Evolutionary conservation across 1,140 invertebrate species (phyloP).

Genomic region (Drosophila lacteicornis): DNA sequence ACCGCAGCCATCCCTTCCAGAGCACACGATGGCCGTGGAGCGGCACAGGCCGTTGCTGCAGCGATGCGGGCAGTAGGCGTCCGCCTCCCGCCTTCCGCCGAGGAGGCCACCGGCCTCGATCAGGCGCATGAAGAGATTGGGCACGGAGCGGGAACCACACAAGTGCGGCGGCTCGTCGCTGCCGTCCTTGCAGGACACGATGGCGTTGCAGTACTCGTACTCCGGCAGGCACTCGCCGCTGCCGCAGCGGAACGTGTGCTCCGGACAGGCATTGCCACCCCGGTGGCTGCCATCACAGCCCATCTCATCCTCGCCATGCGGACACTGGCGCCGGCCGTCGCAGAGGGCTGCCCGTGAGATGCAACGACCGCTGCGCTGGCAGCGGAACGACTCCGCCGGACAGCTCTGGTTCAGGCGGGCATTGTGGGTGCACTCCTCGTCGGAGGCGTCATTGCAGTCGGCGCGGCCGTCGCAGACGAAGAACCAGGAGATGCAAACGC

Average conservation of each 20-base stretch:
- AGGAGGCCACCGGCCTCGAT: conserved; percentile 73
- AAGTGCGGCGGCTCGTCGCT: conserved; percentile 93
- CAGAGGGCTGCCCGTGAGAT: conserved; percentile 91
- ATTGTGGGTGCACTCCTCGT: conserved; percentile 89
- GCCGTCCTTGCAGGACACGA: conserved; percentile 92
- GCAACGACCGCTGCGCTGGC: conserved; percentile 88
- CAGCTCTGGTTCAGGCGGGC: conserved; percentile 74
- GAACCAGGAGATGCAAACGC: conserved; percentile 94
- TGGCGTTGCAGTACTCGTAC: conserved; percentile 96
- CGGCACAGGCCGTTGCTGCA: conserved; percentile 94
- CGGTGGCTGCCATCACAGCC: conserved; percentile 88
- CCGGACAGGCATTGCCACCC: conserved; percentile 89
- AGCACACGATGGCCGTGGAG: conserved; percentile 94
- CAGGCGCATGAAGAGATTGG: conserved; percentile 78
- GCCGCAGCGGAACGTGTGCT: conserved; percentile 92
- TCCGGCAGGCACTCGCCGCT: conserved; percentile 94
- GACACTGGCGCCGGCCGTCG: conserved; percentile 92
- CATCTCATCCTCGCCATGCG: conserved; percentile 92
- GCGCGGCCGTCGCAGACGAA: conserved; percentile 97
- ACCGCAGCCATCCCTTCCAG: conserved; percentile 94
- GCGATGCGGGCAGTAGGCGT: conserved; percentile 89
- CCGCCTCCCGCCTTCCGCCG: conserved; percentile 67
- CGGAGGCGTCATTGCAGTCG: conserved; percentile 89
- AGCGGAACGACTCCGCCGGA: conserved; percentile 87
- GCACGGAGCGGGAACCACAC: conserved; percentile 86